A percentile compares a stretch with the other conserved stretches of the same genome.
These are phyloP conservation scores for Psilopsiagon aymara DNA, from an alignment of 2,113 vertebrate genomes.

Conservation along the genomic window DNA sequence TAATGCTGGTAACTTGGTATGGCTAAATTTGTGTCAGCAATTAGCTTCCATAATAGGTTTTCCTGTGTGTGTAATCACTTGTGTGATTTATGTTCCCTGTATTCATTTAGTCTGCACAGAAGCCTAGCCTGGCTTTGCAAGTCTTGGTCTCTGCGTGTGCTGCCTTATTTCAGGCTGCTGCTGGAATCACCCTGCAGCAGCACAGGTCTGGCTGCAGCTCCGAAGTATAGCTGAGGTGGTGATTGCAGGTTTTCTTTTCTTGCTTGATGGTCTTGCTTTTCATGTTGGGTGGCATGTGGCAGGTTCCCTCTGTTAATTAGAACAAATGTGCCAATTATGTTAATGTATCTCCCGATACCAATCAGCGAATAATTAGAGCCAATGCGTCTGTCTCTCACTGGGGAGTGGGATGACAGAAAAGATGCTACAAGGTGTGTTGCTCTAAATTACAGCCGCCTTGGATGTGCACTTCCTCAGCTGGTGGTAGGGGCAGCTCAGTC, in stretches of 20 bases:
- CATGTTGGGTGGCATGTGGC: constrained; percentile 85
- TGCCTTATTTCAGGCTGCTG: not conserved
- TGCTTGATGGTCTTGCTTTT: constrained; percentile 69
- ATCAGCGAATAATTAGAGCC: constrained; percentile 88
- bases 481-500: not conserved
- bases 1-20: constrained; percentile 76
- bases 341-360: constrained; percentile 88
- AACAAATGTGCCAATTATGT: constrained; percentile 94
- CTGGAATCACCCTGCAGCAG: not conserved
- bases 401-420: constrained; percentile 45
- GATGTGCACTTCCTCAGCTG: not conserved
- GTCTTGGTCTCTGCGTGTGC: not conserved
- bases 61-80: constrained; percentile 79
- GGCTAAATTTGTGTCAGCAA: constrained; percentile 86
- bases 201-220: not conserved
- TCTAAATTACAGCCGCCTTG: constrained; percentile 34
- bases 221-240: not conserved
- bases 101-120: constrained; percentile 60
- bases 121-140: not conserved
- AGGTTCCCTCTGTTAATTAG: constrained; percentile 89
- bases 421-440: constrained; percentile 46
- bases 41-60: constrained; percentile 84
- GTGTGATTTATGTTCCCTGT: constrained; percentile 84
- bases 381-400: constrained; percentile 80
- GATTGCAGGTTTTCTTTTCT: constrained; percentile 11